A percentile compares a stretch with the other conserved stretches of the same genome.
Evolutionary conservation across 1,140 invertebrate genomes (phyloP).

Genomic region (Drepana arcuata): DNA sequence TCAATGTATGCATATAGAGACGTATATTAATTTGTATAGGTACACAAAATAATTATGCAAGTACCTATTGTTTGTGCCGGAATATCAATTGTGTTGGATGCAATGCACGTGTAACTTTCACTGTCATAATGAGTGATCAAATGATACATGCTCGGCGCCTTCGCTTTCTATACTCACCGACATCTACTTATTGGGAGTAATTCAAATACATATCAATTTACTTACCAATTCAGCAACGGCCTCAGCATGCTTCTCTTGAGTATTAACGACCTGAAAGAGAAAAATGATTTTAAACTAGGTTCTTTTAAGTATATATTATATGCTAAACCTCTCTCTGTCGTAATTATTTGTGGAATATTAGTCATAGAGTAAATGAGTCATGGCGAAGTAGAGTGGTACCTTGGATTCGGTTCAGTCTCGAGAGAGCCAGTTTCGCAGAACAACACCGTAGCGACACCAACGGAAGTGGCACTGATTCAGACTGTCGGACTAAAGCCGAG

Average conservation of each 20-base stretch:
- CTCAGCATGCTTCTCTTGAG: slow-evolving; percentile 19
- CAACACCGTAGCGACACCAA: slow-evolving; percentile 17
- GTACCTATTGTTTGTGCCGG: too few relatives aligned
- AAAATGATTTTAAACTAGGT: slow-evolving; percentile 1
- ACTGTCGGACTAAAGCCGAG: slow-evolving; percentile 5
- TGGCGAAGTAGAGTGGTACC: slow-evolving; percentile 1
- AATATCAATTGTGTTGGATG: too few relatives aligned
- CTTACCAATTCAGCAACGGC: slow-evolving; percentile 19
- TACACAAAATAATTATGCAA: too few relatives aligned
- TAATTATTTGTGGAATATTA: slow-evolving; percentile 3
- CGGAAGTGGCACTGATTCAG: slow-evolving; percentile 24
- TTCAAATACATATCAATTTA: slow-evolving; percentile 12
- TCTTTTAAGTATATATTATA: not conserved
- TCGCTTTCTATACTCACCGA: too few relatives aligned
- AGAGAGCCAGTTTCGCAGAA: slow-evolving; percentile 16
- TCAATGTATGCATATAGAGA: too few relatives aligned
- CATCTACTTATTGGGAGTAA: too few relatives aligned
- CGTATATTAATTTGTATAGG: too few relatives aligned
- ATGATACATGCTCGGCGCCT: too few relatives aligned
- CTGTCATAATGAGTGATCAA: too few relatives aligned
- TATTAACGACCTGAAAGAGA: slow-evolving; percentile 6
- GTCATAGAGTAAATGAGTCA: slow-evolving; percentile 16
- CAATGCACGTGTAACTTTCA: too few relatives aligned
- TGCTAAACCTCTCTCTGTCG: not conserved
- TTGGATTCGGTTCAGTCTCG: slow-evolving; percentile 4